Evolutionary conservation across 2,113 vertebrate species (phyloP).

Genomic region (Ceyx melanurus): DNA sequence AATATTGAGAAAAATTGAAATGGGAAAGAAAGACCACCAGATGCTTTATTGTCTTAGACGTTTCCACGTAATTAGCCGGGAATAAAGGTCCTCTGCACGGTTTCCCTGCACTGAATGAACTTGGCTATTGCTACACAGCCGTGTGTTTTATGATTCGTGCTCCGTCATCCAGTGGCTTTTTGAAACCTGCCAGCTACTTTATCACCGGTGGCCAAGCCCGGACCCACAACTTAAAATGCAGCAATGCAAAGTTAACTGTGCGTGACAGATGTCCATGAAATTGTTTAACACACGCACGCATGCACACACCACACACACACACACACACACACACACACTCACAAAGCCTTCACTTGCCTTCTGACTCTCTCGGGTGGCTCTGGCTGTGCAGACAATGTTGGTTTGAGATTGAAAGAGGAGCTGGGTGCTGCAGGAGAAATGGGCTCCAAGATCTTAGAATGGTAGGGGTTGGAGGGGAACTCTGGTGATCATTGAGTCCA

Average conservation of each 20-base stretch:
- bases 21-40: constrained; percentile 94
- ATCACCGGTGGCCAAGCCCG: constrained; percentile 80
- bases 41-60: constrained; percentile 98
- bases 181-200: constrained; percentile 85
- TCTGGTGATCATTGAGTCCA: too few relatives aligned
- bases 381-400: neutral
- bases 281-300: constrained; percentile 88
- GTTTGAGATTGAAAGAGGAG: constrained; percentile 67
- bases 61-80: constrained; percentile 99
- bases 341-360: constrained; percentile 67
- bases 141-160: constrained; percentile 89
- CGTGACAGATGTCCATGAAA: constrained; percentile 94
- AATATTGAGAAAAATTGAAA: constrained; percentile 93
- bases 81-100: constrained; percentile 91
- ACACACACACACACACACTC: constrained; percentile 9
- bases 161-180: constrained; percentile 83
- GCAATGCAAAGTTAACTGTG: constrained; percentile 94
- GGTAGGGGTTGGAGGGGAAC: too few relatives aligned
- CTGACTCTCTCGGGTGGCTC: neutral
- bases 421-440: neutral
- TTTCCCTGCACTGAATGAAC: constrained; percentile 97
- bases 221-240: constrained; percentile 85
- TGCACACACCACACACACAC: constrained; percentile 27
- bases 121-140: constrained; percentile 92
- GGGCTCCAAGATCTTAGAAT: too few relatives aligned